A percentile compares a stretch with the other conserved stretches of the same genome.
Evolutionary conservation across 1,140 invertebrate species (phyloP).

Genomic region (Geopemphigus sp.): DNA sequence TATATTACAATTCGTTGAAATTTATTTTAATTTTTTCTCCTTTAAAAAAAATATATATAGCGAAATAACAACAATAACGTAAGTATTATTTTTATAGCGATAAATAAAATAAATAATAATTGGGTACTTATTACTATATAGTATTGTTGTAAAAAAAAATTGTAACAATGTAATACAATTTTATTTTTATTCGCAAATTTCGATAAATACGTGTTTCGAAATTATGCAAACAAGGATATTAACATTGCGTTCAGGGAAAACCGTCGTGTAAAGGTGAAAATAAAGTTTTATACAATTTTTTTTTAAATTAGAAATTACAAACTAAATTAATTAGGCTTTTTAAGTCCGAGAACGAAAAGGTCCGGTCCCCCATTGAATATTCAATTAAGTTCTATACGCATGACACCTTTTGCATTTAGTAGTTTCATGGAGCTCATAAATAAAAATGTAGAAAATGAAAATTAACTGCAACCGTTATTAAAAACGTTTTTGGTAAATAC

Average conservation of each 20-base stretch:
- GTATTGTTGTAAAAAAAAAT: too few relatives aligned
- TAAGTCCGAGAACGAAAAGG: neutral
- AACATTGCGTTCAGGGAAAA: neutral
- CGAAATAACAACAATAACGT: too few relatives aligned
- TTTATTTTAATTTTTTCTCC: too few relatives aligned
- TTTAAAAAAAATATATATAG: too few relatives aligned
- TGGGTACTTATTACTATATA: neutral
- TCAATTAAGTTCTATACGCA: constrained; percentile 10
- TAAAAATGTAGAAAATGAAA: constrained; percentile 28
- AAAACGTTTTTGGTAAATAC: neutral
- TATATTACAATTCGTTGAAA: too few relatives aligned
- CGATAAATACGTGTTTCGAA: too few relatives aligned
- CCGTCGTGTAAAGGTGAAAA: neutral
- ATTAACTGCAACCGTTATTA: neutral
- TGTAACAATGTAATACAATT: too few relatives aligned
- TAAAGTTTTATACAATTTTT: neutral
- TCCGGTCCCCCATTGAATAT: constrained; percentile 19
- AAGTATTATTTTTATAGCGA: too few relatives aligned
- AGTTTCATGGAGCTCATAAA: neutral
- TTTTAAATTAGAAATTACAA: too few relatives aligned
- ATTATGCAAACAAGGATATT: too few relatives aligned
- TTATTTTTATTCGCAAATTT: too few relatives aligned
- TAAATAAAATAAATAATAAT: too few relatives aligned
- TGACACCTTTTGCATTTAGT: constrained; percentile 23
- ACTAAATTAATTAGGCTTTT: constrained; percentile 24